Conservation (phyloP, 64 coral and sea anemone genomes). For the Astreopora myriophthalma region DNA sequence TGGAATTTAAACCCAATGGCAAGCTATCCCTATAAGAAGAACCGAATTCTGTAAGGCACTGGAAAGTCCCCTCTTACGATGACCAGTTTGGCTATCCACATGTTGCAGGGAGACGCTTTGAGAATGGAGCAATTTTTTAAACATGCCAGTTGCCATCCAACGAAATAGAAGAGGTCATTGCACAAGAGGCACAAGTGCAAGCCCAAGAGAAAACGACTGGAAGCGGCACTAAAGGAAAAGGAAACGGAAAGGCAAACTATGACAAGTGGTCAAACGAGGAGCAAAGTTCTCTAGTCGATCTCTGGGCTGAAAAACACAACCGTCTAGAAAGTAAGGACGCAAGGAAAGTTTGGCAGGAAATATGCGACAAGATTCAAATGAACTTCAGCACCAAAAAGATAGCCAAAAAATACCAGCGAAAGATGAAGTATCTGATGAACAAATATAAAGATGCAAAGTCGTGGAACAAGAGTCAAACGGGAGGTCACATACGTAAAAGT, state of each 20-base stretch:
- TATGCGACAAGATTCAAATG: neutral
- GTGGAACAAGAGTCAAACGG: neutral
- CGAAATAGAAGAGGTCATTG: neutral
- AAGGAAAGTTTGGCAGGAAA: neutral
- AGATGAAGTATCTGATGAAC: neutral
- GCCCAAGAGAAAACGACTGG: too few relatives aligned
- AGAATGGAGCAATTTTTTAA: neutral
- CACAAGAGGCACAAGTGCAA: too few relatives aligned
- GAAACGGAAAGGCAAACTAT: neutral
- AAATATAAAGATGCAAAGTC: conserved; percentile 10
- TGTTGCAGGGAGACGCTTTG: neutral
- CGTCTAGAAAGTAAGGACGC: conserved; percentile 10
- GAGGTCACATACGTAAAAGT: neutral
- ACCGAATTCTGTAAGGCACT: neutral
- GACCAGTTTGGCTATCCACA: neutral
- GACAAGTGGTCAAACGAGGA: neutral
- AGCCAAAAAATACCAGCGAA: neutral
- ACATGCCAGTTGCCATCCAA: neutral
- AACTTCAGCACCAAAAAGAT: neutral
- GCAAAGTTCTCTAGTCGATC: neutral
- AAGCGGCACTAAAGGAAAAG: too few relatives aligned
- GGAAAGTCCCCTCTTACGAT: neutral
- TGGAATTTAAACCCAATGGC: conserved; percentile 14
- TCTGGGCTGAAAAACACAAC: conserved; percentile 1
- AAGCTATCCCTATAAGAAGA: neutral